Evolutionary conservation across 2,888 invertebrate species (phyloP).

Genomic region (Thereva unica): DNA sequence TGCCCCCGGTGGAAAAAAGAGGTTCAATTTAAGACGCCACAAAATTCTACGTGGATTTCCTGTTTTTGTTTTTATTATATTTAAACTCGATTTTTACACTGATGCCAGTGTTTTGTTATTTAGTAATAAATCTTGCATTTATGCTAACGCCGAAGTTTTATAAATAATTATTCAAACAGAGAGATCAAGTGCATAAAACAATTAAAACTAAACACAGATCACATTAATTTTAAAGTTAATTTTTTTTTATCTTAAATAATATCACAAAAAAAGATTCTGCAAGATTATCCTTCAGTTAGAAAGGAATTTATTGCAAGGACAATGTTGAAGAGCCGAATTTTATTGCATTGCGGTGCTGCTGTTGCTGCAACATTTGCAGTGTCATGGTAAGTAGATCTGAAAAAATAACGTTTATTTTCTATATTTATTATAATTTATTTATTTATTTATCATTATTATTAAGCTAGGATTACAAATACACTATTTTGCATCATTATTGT

Average conservation of each 20-base stretch:
- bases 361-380: conserved; percentile 37
- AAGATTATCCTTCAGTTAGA: background rate
- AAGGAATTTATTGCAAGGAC: background rate
- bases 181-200: too few relatives aligned
- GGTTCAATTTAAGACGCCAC: conserved; percentile 2
- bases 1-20: too few relatives aligned
- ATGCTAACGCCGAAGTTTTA: background rate
- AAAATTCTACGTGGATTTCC: conserved; percentile 27
- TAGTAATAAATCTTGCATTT: conserved; percentile 1
- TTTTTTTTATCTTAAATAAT: too few relatives aligned
- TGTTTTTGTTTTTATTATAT: conserved; percentile 20
- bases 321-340: conserved; percentile 23
- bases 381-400: conserved; percentile 38
- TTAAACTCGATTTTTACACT: conserved; percentile 18
- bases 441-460: too few relatives aligned
- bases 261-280: too few relatives aligned
- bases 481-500: too few relatives aligned
- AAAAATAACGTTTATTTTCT: background rate
- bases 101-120: background rate
- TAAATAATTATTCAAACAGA: background rate
- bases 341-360: conserved; percentile 37
- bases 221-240: too few relatives aligned
- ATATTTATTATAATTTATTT: too few relatives aligned
- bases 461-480: too few relatives aligned
- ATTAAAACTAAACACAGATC: too few relatives aligned